phyloP scores from a whole-genome alignment of 2,797 vertebrate species.

The Liparis tanakae region DNA sequence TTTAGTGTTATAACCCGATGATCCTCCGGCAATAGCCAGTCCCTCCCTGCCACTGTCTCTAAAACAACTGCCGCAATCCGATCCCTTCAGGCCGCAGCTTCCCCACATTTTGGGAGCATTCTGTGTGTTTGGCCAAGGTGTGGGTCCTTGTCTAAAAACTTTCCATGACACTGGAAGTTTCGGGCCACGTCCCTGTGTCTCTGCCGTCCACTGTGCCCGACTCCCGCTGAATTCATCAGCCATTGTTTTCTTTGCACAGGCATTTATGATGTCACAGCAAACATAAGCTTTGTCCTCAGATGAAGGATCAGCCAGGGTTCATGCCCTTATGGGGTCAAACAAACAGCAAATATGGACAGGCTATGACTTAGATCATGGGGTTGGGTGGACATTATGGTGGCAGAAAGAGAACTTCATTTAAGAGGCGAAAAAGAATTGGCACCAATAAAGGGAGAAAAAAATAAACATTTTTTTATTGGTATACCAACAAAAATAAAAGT shows the following conservation, averaged over 20 bases:
- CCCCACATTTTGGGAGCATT: conserved; percentile 49
- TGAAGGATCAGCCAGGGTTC: conserved; percentile 80
- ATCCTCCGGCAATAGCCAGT: conserved; percentile 2
- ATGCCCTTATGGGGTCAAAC: conserved; percentile 75
- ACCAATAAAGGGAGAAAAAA: neutral
- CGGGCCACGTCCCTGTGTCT: conserved; percentile 36
- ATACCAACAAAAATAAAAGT: neutral
- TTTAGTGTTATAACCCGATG: conserved; percentile 47
- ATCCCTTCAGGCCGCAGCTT: conserved; percentile 38
- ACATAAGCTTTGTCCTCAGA: conserved; percentile 83
- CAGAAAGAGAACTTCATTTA: conserved; percentile 37
- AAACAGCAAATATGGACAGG: conserved; percentile 79
- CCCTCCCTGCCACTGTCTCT: conserved; percentile 28
- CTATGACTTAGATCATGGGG: conserved; percentile 60
- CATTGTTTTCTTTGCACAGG: conserved; percentile 76
- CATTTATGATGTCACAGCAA: conserved; percentile 83
- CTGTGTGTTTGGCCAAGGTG: conserved; percentile 73
- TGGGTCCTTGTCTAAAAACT: conserved; percentile 67
- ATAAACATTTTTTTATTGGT: neutral
- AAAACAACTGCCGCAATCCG: conserved; percentile 49
- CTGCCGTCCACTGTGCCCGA: conserved; percentile 64
- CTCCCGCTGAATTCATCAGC: conserved; percentile 76
- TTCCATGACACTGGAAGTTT: conserved; percentile 75
- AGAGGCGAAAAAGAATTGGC: neutral
- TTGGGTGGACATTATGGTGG: conserved; percentile 58